Percentiles rank a stretch among this genome's conserved stretches.
phyloP scores from a whole-genome alignment of 2,888 invertebrate genomes.

The Epirrhoe alternata region DNA sequence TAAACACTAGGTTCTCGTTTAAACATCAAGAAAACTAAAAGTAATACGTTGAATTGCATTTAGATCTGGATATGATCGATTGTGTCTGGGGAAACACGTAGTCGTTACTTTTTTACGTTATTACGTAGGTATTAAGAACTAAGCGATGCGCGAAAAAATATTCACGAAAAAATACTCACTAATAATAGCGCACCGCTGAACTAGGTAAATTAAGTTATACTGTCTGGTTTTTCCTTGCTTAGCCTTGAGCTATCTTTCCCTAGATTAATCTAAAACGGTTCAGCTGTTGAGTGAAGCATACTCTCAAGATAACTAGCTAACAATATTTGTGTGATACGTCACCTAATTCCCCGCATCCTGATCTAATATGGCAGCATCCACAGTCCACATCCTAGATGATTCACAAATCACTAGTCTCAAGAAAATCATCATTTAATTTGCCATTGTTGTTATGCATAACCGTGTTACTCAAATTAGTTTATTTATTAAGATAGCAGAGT shows the following conservation, averaged over 20 bases:
- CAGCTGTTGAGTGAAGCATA: not conserved
- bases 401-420: slow-evolving; percentile 15
- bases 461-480: slow-evolving; percentile 39
- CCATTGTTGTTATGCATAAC: slow-evolving; percentile 30
- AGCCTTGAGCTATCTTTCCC: not conserved
- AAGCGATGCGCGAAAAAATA: too few relatives aligned
- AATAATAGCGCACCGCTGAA: too few relatives aligned
- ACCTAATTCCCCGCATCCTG: slow-evolving; percentile 22
- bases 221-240: not conserved
- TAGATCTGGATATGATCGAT: too few relatives aligned
- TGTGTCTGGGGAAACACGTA: too few relatives aligned
- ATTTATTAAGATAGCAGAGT: slow-evolving; percentile 40
- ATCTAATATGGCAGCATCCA: slow-evolving; percentile 11
- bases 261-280: not conserved
- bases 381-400: slow-evolving; percentile 24
- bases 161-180: too few relatives aligned
- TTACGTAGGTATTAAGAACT: too few relatives aligned
- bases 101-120: too few relatives aligned
- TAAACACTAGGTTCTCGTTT: too few relatives aligned
- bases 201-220: too few relatives aligned
- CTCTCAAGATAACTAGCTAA: not conserved
- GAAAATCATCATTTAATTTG: slow-evolving; percentile 26
- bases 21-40: too few relatives aligned
- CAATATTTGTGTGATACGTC: slow-evolving; percentile 3
- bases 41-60: too few relatives aligned